Evolutionary conservation across 2,797 vertebrate species (phyloP), one percentile per base, ranked within the genome.

Genomic region (Coluber constrictor): DNA sequence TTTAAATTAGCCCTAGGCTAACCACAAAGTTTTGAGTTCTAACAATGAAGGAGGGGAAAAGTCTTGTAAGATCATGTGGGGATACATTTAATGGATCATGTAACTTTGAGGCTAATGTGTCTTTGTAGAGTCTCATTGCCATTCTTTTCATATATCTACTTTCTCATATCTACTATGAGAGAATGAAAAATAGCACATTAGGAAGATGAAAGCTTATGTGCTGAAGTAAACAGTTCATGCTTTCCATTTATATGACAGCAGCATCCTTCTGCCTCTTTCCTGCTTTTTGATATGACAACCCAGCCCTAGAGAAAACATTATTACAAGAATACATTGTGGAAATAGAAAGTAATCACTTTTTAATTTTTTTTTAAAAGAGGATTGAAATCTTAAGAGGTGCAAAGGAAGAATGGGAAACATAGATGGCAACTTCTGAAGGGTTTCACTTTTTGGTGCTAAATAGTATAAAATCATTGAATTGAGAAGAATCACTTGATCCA

Each of bases 401-500:
- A 94, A 94, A 74, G 18, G 86, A 86, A 54, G 47, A 86, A 4
- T 90, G 37, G 70, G 43, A 32, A 90, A 90, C 43, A 23, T 66
- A 59, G 29, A 88, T 29, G 23, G 8, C 89, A 9, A 43, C 56
- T 90, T 95, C 90, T 70, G 29, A 66, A 32, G 66, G 88, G 59
- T 37, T 88, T 91, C 23, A 83, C 18, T 47, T 92, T 92, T 90
- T 59, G 51, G 74, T 37, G 25, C 27, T 87, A 90, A 92, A 10
- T 25, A 95, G 70, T 74, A 91, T 94, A 89, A 2, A 92, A 60
- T 23, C 55, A 86, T 6, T 91, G 43, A 95, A 92, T 91, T 89
- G 91, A 47, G 92, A 63, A 74, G 86, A 57, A 29, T 0, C 51
- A 86, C 90, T 95, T 95, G 54, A 60, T n/a, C 4, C 95, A 57